phyloP scores from a whole-genome alignment of 2,888 invertebrate genomes.

The Stenchaetothrips biformis region DNA sequence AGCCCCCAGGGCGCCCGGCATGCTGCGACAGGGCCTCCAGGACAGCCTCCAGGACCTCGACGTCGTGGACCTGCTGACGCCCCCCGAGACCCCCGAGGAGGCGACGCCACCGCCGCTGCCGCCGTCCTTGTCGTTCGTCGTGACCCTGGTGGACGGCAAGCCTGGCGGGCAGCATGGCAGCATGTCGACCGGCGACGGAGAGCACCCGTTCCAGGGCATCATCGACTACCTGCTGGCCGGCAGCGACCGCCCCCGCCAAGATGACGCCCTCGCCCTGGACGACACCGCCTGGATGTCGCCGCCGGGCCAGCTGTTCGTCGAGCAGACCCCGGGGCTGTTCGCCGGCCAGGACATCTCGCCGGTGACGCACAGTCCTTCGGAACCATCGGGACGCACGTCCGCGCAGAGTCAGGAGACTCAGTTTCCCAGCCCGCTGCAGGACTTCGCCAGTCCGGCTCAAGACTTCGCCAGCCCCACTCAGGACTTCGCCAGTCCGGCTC shows the following conservation, averaged over 20 bases:
- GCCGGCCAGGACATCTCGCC: background rate
- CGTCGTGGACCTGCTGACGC: slow-evolving; percentile 3
- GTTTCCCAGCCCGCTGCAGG: background rate
- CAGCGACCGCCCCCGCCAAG: background rate
- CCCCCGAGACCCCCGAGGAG: slow-evolving; percentile 8
- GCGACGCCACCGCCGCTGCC: background rate
- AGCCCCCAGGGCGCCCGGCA: background rate
- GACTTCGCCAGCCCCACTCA: background rate
- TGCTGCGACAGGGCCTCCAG: background rate
- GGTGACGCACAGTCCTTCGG: background rate
- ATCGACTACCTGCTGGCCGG: slow-evolving; percentile 17
- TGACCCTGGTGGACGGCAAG: too few species aligned
- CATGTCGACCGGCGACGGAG: too few species aligned
- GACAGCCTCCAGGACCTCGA: background rate
- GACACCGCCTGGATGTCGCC: background rate
- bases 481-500: background rate
- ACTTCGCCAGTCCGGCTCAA: background rate
- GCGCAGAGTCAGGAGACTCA: background rate
- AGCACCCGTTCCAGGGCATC: background rate
- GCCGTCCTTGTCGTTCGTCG: too few species aligned
- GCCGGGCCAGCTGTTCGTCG: background rate
- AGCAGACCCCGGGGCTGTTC: background rate
- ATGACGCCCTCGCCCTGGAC: background rate
- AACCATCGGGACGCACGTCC: background rate
- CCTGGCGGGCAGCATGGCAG: too few species aligned